Conservation (phyloP, 1,140 invertebrate genomes). For the Drosophila erecta region DNA sequence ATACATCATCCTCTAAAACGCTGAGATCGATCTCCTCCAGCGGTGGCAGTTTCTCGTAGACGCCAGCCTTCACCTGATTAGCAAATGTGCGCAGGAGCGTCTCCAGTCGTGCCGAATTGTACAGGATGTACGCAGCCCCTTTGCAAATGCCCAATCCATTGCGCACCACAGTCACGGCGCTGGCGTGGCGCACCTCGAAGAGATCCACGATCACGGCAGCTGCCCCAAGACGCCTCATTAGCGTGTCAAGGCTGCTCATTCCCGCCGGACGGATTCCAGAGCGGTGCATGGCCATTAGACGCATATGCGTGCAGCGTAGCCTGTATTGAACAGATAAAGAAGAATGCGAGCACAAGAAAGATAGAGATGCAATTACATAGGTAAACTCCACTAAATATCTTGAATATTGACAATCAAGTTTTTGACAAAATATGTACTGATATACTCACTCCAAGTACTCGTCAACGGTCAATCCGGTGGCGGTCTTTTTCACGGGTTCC, state of each 20-base stretch:
- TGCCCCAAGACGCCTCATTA: conserved; percentile 86
- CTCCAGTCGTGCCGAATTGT: conserved; percentile 89
- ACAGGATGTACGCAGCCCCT: conserved; percentile 89
- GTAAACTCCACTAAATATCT: too few relatives aligned
- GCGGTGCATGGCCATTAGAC: conserved; percentile 87
- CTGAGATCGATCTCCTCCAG: conserved; percentile 87
- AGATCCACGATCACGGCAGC: conserved; percentile 88
- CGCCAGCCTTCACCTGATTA: conserved; percentile 84
- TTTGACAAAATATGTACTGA: too few relatives aligned
- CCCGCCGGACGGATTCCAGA: conserved; percentile 85
- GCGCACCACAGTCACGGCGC: conserved; percentile 61
- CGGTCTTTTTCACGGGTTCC: conserved; percentile 43
- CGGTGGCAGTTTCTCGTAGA: conserved; percentile 86
- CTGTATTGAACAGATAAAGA: conserved; percentile 46
- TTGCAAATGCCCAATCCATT: conserved; percentile 82
- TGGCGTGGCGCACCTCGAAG: conserved; percentile 86
- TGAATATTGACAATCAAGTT: too few relatives aligned
- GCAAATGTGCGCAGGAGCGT: conserved; percentile 87
- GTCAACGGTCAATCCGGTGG: conserved; percentile 16
- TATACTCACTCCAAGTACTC: conserved; percentile 54
- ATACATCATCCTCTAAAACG: conserved; percentile 87
- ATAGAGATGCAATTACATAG: neutral
- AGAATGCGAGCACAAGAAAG: neutral
- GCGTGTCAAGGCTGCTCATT: conserved; percentile 84
- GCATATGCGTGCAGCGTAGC: conserved; percentile 86